Base-by-base conservation (phyloP, 1,140 invertebrate species). In the Plodia interpunctella region DNA sequence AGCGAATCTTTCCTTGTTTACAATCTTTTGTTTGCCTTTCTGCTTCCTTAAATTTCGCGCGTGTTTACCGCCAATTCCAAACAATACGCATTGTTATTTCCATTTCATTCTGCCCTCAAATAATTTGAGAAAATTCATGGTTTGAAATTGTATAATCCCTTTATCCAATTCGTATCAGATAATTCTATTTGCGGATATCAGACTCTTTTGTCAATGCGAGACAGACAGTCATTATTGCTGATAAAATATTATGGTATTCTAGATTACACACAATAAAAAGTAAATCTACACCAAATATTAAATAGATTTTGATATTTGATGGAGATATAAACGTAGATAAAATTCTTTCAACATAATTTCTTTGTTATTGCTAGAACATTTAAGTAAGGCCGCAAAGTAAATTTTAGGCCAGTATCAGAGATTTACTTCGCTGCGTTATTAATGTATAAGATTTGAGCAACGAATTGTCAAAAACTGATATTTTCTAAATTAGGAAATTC, bases 11-110 rank as follows among this genome's bases (percentile, higher is more conserved):
- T 59, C 62, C 66, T 71, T 76, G 70, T 76, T 75, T 78, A 71
- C 49, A 58, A 55, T 74, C 63, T 72, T 71, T 73, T 77, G 70
- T 78, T 76, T 77, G 65, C 60, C 50, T 53, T 71, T 73, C 54
- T 50, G 63, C 69, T 80, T 78, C 76, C 76, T 76, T 62, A 38
- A 57, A 20, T 25, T 53, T 25, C 25, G 51, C 8, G 38, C 38
- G 15, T 44, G 15, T 44, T 44, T 44, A 44, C n/a, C 38, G 13
- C 15, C 3, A 44, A 15, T n/a, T 10, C 38, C n/a, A 44, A 44
- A 44, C 38, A 44, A 15, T 32, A 32, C 30, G 30, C 38, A 17
- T 44, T 44, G 15, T 44, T 44, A 44, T 44, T 44, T 44, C 38
- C 38, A 54, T 28, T 54, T 30, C 20, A 30, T 9, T 25, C 15